Base-by-base conservation (phyloP, 2,797 vertebrate genomes). In the Syngnathus rostellatus region DNA sequence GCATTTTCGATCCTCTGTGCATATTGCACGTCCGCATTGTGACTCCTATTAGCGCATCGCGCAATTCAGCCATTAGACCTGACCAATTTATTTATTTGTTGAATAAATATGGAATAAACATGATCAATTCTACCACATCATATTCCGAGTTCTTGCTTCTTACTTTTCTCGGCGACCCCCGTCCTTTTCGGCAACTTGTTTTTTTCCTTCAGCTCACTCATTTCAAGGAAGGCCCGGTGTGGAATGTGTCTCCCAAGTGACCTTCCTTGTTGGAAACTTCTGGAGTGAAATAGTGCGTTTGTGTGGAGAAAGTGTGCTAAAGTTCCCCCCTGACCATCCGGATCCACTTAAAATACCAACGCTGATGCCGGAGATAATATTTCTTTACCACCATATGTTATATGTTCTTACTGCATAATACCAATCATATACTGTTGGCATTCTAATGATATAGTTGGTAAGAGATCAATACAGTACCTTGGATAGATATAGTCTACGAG, bases 341-440 rank as follows among this genome's bases (percentile, higher is more conserved):
- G 73, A 70, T 69, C 71, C 65, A 81, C 72, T 85, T 80, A 72
- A 76, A 83, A 79, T 75, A 63, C 79, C 79, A 63, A 31, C 1
- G 4, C 57, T 60, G 73, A 79, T 70, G 63, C 62, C 19, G 68
- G 17, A 70, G 74, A 74, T 74, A 6, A 51, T 25, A 51, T 2
- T 1, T 53, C 9, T 65, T 53, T 38, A 23, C 8, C 23, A 63
- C 59, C 9, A 2, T 8, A 6, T 45, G 40, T 21, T 19, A 16
- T 16, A 37, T 16, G 55, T 12, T 46, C 8, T 53, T 23, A 3
- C n/a, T 21, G 50, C n/a, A 53, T 21, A 23, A 45, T 17, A 23
- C 7, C 11, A 62, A 19, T 1, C 45, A 25, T 45, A 60, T 19
- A 40, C 57, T 39, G 14, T 10, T 59, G 37, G 5, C 8, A 39